These are phyloP conservation scores for Sebastes iracundus DNA, from an alignment of 2,797 vertebrate species.

Conservation along the genomic window DNA sequence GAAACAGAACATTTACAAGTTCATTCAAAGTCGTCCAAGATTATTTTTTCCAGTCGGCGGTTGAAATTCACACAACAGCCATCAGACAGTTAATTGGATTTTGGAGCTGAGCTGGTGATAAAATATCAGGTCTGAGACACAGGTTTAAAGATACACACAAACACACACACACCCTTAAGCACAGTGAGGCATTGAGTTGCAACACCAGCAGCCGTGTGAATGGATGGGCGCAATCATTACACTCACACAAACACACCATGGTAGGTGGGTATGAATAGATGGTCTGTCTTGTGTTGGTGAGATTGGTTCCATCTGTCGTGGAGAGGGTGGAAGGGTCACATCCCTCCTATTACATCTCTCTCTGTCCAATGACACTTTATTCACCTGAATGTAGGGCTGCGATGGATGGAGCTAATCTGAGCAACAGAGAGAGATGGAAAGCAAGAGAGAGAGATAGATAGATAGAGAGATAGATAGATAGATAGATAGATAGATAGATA, in stretches of 20 bases:
- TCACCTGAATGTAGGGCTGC: conserved; percentile 50
- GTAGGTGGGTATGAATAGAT: conserved; percentile 69
- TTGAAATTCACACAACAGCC: conserved; percentile 54
- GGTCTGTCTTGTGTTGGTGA: conserved; percentile 58
- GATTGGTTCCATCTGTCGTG: conserved; percentile 75
- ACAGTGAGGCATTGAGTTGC: conserved; percentile 62
- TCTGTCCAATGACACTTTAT: conserved; percentile 64
- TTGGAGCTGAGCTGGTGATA: conserved; percentile 61
- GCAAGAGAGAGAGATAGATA: background rate
- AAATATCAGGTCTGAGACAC: conserved; percentile 57
- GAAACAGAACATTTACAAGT: conserved; percentile 48
- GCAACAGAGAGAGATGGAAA: conserved; percentile 19
- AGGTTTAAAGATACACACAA: conserved; percentile 50
- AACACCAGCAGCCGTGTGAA: conserved; percentile 58
- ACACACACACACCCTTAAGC: conserved; percentile 42
- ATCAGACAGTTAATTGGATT: conserved; percentile 65
- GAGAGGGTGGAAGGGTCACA: conserved; percentile 71
- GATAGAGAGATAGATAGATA: background rate
- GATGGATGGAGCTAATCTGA: conserved; percentile 61
- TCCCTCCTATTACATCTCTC: conserved; percentile 64
- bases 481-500: conserved; percentile 15
- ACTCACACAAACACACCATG: conserved; percentile 40
- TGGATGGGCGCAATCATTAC: conserved; percentile 65
- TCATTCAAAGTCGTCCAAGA: conserved; percentile 59
- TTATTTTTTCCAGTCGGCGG: conserved; percentile 41